Evolutionary conservation across 1,140 invertebrate species (phyloP), one percentile per base, ranked within the genome.

Genomic region (Nephila pilipes): DNA sequence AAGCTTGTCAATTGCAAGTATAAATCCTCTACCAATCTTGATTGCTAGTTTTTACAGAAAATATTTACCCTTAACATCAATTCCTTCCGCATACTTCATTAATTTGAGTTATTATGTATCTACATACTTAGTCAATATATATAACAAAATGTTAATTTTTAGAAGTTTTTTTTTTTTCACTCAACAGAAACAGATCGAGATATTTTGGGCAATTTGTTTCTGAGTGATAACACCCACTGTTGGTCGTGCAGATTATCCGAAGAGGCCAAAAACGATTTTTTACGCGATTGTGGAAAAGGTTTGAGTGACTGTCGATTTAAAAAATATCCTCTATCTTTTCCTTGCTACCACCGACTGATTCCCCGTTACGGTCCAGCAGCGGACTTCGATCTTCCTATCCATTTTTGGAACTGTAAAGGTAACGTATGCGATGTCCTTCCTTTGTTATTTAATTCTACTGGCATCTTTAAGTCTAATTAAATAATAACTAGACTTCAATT

Each of bases 401-500:
- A 91, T 29, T 20, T 2, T 2, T 91, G 89, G 89, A 91, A 91
- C n/a, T 91, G 89, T 32, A 55, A 25, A 14, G 89, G 89, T 91
- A 63, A 18, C 46, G 46, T 46, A 46, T n/a, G 46, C 46, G 10
- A 38, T 38, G n/a, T n/a, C 22, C 46, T 85, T 80, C n/a, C n/a
- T n/a, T n/a, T n/a, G n/a, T n/a, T n/a, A n/a, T n/a, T n/a, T n/a
- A n/a, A 46, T 46, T 46, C 10, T 46, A 46, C 4, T 46, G 4
- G 38, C 38, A 46, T 10, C n/a, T n/a, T n/a, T n/a, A n/a, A n/a
- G n/a, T n/a, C n/a, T n/a, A n/a, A n/a, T n/a, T n/a, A n/a, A n/a
- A n/a, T n/a, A n/a, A n/a, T n/a, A n/a, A n/a, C n/a, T n/a, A n/a
- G n/a, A n/a, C n/a, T n/a, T n/a, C n/a, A n/a, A n/a, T n/a, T n/a